Conservation (phyloP, 2,113 vertebrate genomes). For the Atherinomorus stipes region DNA sequence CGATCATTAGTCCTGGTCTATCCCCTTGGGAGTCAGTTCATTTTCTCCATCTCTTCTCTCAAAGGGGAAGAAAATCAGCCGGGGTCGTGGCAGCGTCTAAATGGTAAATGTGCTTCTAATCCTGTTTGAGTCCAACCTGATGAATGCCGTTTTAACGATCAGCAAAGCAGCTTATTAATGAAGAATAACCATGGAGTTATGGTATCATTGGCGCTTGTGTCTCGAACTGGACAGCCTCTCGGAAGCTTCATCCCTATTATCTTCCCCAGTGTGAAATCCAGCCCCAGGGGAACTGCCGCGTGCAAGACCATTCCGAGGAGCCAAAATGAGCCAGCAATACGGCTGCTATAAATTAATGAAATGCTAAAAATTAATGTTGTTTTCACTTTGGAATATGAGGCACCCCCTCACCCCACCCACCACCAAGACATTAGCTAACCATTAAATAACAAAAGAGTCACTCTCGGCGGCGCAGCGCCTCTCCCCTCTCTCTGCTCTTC, state of each 20-base stretch:
- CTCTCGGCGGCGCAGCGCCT: constrained; percentile 53
- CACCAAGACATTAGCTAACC: constrained; percentile 70
- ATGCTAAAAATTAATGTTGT: constrained; percentile 21
- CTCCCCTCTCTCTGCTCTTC: constrained; percentile 72
- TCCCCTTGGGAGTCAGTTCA: constrained; percentile 6
- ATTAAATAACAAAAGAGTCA: constrained; percentile 76
- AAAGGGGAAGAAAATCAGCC: constrained; percentile 11
- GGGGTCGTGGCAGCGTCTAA: constrained; percentile 23
- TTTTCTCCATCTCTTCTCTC: constrained; percentile 38
- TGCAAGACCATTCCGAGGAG: neutral
- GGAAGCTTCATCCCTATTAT: neutral
- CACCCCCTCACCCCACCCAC: constrained; percentile 8
- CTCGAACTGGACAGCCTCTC: constrained; percentile 2
- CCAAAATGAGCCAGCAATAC: neutral
- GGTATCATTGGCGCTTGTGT: neutral
- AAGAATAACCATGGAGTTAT: neutral
- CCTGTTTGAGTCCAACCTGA: constrained; percentile 30
- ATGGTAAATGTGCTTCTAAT: constrained; percentile 28
- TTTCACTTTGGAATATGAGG: constrained; percentile 64
- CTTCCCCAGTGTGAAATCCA: neutral
- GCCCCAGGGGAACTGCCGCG: constrained; percentile 1
- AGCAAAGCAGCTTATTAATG: constrained; percentile 5
- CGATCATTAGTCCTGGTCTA: constrained; percentile 2
- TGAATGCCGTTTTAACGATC: constrained; percentile 11
- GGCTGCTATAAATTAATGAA: neutral